Conservation (phyloP, 2,888 invertebrate genomes). For the Lepidochitona cinerea region DNA sequence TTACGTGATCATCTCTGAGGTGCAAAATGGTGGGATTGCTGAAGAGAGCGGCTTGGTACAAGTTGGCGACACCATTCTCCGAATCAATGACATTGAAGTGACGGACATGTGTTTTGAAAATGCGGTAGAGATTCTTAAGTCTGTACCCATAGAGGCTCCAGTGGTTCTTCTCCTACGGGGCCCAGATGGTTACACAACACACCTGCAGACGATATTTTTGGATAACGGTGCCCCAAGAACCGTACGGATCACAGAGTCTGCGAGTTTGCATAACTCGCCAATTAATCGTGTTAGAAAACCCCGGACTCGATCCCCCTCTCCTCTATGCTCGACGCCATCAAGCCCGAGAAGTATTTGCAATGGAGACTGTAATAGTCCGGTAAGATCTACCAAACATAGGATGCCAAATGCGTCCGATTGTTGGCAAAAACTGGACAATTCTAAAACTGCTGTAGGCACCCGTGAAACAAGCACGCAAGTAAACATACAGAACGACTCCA, state of each 20-base stretch:
- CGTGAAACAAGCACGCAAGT: slow-evolving; percentile 1
- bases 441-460: background rate
- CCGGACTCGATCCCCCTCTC: slow-evolving; percentile 40
- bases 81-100: slow-evolving; percentile 62
- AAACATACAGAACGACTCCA: background rate
- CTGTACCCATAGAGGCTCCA: slow-evolving; percentile 48
- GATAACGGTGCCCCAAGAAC: slow-evolving; percentile 60
- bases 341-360: background rate
- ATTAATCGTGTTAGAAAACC: slow-evolving; percentile 40
- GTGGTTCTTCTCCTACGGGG: slow-evolving; percentile 60
- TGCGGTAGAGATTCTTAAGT: slow-evolving; percentile 50
- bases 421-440: background rate
- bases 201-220: slow-evolving; percentile 61
- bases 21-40: slow-evolving; percentile 61
- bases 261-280: slow-evolving; percentile 34
- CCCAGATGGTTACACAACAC: slow-evolving; percentile 61
- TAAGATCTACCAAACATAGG: background rate
- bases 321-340: background rate
- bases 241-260: slow-evolving; percentile 56
- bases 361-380: slow-evolving; percentile 1
- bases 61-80: slow-evolving; percentile 63
- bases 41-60: slow-evolving; percentile 63
- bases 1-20: slow-evolving; percentile 57
- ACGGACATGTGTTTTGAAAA: slow-evolving; percentile 59
- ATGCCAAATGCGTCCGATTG: background rate